Evolutionary conservation across 1,140 invertebrate species (phyloP), one percentile per base, ranked within the genome.

Genomic region (Drosophila sechellia): DNA sequence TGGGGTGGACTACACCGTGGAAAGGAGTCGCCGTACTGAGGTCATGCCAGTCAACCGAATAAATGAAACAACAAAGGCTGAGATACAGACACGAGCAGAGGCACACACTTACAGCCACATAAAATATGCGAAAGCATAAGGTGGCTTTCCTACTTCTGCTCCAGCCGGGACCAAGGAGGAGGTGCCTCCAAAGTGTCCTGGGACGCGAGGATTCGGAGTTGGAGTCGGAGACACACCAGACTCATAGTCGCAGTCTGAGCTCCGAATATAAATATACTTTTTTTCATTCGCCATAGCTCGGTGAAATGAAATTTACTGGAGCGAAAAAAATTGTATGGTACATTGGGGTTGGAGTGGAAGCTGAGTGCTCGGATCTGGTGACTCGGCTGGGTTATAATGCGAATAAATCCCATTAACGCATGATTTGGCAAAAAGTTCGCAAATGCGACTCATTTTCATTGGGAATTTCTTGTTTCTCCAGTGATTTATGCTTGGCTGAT

Each of bases 21-120:
- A 48, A 58, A 70, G 77, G 59, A 73, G 63, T 46, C 63, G 68
- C 73, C 68, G 53, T 63, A 48, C 81, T 85, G 81, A 85, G 81
- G 81, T 85, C 84, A 81, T 89, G 79, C 84, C 83, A 86, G 83
- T 86, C 83, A 86, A 86, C 83, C 84, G 81, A 86, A 86, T 86
- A 86, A 86, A 86, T 75, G 83, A 86, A 86, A 86, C 84, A 86
- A 87, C 83, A 86, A 86, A 83, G 83, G 68, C 76, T 42, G 35
- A 55, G 40, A 78, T 58, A 61, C 42, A 77, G 20, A 59, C 34
- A 59, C 34, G 54, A 10, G 46, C 27, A 73, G 27, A 58, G 8
- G 46, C 27, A 73, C 52, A 60, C 49, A 77, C 34, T 68, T 43
- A 66, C 37, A 64, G 56, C 42, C 73, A 61, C 60, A 79, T 87